phyloP scores from a whole-genome alignment of 2,113 vertebrate species.

The Burhinus bistriatus region DNA sequence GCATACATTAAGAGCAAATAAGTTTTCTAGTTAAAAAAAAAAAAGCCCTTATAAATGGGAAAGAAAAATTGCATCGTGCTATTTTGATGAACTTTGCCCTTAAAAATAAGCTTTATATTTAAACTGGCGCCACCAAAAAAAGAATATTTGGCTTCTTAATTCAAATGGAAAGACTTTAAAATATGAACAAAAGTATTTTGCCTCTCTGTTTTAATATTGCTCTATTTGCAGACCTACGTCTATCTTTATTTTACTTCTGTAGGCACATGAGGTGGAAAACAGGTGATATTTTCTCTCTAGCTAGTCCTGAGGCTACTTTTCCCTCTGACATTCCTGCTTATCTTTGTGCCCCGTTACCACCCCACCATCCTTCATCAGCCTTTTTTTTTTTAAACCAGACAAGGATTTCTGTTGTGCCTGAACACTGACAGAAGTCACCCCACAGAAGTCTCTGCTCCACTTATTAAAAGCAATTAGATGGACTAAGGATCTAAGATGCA shows the following conservation, averaged over 20 bases:
- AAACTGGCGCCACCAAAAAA: neutral
- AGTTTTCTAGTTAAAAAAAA: neutral
- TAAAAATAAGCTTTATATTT: slow-evolving; percentile 10
- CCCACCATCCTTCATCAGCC: neutral
- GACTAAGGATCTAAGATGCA: neutral
- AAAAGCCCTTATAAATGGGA: neutral
- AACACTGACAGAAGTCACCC: neutral
- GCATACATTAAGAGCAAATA: neutral
- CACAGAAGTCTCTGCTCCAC: neutral
- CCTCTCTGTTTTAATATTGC: neutral
- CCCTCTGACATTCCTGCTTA: neutral
- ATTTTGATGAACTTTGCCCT: neutral
- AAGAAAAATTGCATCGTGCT: neutral
- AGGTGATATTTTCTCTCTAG: neutral
- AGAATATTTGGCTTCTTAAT: neutral
- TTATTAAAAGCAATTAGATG: neutral
- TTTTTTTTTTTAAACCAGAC: neutral
- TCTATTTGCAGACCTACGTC: neutral
- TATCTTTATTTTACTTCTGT: neutral
- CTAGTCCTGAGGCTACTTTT: neutral
- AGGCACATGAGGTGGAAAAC: neutral
- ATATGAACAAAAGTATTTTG: neutral
- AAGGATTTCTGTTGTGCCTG: neutral
- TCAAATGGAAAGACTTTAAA: slow-evolving; percentile 35
- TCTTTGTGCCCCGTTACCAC: neutral